These are phyloP conservation scores for Thomomys bottae DNA, from an alignment of 2,113 vertebrate genomes.

Conservation along the genomic window DNA sequence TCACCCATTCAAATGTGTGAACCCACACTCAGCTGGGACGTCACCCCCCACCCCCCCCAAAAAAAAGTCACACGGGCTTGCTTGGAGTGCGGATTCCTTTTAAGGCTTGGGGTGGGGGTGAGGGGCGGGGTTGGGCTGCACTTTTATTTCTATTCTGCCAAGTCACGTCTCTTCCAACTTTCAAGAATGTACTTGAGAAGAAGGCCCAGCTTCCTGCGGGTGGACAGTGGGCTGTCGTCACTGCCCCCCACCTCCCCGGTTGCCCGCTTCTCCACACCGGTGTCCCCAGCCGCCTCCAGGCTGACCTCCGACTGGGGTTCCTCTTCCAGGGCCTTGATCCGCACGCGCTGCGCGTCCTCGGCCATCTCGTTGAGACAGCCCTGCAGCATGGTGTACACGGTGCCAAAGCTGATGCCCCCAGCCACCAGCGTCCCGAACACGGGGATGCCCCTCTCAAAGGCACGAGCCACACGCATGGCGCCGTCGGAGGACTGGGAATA, in stretches of 20 bases:
- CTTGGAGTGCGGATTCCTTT: background rate
- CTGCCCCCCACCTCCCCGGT: background rate
- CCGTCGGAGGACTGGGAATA: constrained; percentile 63
- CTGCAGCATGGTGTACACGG: constrained; percentile 79
- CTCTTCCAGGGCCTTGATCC: constrained; percentile 80
- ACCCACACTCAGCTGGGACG: background rate
- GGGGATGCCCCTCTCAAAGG: constrained; percentile 73
- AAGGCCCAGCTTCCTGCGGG: constrained; percentile 65
- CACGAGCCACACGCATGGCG: constrained; percentile 71
- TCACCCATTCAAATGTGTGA: no score
- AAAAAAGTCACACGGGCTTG: background rate
- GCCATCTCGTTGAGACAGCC: constrained; percentile 81
- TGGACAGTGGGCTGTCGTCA: constrained; percentile 46
- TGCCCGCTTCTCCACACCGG: background rate
- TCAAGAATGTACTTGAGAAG: constrained; percentile 70
- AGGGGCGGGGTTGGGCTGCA: background rate
- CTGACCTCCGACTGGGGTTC: background rate
- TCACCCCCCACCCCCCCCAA: background rate
- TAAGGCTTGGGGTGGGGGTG: constrained; percentile 44
- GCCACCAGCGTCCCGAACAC: constrained; percentile 80
- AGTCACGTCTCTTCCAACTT: constrained; percentile 68
- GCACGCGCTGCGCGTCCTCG: constrained; percentile 79
- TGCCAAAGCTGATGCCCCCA: constrained; percentile 79
- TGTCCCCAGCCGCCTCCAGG: constrained; percentile 55
- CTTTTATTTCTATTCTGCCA: constrained; percentile 60